Base-by-base conservation (phyloP, 2,113 vertebrate species). In the Triplophysa rosa region DNA sequence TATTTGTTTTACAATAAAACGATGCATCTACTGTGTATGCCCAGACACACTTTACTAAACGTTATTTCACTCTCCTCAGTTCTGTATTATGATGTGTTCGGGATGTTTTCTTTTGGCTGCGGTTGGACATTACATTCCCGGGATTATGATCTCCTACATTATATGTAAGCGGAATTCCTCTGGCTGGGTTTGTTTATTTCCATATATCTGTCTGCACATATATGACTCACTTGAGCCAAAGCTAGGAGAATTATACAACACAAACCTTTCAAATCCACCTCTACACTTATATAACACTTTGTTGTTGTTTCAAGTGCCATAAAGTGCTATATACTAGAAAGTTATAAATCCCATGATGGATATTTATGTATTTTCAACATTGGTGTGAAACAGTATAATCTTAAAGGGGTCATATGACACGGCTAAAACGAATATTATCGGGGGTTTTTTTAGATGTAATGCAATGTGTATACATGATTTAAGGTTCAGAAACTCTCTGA, bases 81-180 rank as follows among this genome's bases (percentile, higher is more conserved):
- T 99, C 91, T 99, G 97, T 84, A 91, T 89, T 72, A 92, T 96
- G 88, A 94, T 94, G 87, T 98, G 96, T 89, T 94, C 93, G 11
- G 93, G 95, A 87, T 98, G 96, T 85, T 91, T 94, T 63, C 89
- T 94, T 16, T 88, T 98, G 78, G 94, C 94, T 52, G 85, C 94
- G 59, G 91, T 98, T 71, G 97, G 97, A 84, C 97, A 99, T 91
- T 99, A 99, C 87, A 93, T 99, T 85, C 98, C 98, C 9, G 97
- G 98, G 89, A 95, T 99, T 88, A 99, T 99, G 98, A 99, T 99
- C 90, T 97, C 95, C 82, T 99, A 98, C 88, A 99, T 99, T 74
- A 92, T 98, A 87, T 93, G 98, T 99, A 91, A 98, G 97, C 94
- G 87, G 80, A 21, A 9, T 8, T 24, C n/a, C 59, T 24, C 1